These are phyloP conservation scores for Pycnomerus fuliginosus DNA, from an alignment of 2,888 invertebrate species.

Conservation along the genomic window DNA sequence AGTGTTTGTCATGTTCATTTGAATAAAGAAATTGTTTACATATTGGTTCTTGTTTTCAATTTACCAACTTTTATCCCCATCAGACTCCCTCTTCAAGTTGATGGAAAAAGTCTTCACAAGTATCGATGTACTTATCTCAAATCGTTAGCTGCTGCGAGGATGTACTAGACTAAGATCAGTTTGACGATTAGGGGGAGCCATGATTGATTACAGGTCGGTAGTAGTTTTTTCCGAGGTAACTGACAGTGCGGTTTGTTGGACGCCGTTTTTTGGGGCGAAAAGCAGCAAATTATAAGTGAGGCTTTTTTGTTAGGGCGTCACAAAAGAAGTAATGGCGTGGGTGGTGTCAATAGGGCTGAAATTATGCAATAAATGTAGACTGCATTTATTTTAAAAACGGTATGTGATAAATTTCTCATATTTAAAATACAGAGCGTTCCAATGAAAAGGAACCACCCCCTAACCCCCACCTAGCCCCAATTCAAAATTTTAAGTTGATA, in stretches of 20 bases:
- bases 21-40: constrained; percentile 17
- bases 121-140: constrained; percentile 35
- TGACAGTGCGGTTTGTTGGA: constrained; percentile 15
- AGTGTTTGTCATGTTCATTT: constrained; percentile 10
- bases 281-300: too few species aligned
- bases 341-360: too few species aligned
- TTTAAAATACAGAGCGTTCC: too few species aligned
- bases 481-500: too few species aligned
- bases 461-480: too few species aligned
- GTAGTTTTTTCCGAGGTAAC: constrained; percentile 18
- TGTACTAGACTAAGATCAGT: constrained; percentile 33
- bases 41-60: constrained; percentile 6
- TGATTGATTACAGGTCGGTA: constrained; percentile 30
- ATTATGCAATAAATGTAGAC: too few species aligned
- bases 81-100: constrained; percentile 4
- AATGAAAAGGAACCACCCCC: too few species aligned
- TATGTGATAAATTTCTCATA: too few species aligned
- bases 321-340: too few species aligned
- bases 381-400: too few species aligned
- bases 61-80: neutral
- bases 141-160: constrained; percentile 37
- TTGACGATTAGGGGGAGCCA: constrained; percentile 31
- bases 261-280: constrained; percentile 13
- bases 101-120: constrained; percentile 14
- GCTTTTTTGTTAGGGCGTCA: too few species aligned